A percentile compares a stretch with the other conserved stretches of the same genome.
These are phyloP conservation scores for Sitobion miscanthi DNA, from an alignment of 1,140 invertebrate genomes.

Conservation along the genomic window DNA sequence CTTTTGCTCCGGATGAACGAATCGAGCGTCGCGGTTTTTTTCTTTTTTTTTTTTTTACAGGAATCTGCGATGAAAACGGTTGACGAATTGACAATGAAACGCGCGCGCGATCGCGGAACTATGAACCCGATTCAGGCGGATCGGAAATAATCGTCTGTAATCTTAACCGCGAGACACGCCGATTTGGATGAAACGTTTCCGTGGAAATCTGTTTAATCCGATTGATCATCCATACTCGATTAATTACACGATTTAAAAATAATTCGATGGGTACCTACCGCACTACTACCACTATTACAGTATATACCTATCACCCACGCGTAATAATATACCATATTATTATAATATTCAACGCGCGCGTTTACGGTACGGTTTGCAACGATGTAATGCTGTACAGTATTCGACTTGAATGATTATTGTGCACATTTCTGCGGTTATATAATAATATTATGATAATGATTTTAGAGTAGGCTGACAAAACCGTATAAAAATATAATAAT, in stretches of 20 bases:
- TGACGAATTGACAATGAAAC: constrained; percentile 31
- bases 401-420: neutral
- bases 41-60: neutral
- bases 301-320: neutral
- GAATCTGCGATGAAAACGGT: constrained; percentile 10
- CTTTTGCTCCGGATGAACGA: constrained; percentile 54
- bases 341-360: no score
- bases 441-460: neutral
- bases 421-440: no score
- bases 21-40: constrained; percentile 19
- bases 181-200: neutral
- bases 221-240: neutral
- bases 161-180: neutral
- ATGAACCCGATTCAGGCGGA: constrained; percentile 19
- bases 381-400: no score
- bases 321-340: neutral
- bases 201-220: neutral
- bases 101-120: neutral
- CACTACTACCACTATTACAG: neutral
- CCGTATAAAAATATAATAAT: neutral
- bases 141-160: neutral
- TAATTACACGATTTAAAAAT: neutral
- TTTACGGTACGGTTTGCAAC: neutral
- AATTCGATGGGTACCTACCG: neutral
- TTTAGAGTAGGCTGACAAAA: neutral